Conservation (phyloP, 2,888 invertebrate species). For the Lochmaea crataegi region DNA sequence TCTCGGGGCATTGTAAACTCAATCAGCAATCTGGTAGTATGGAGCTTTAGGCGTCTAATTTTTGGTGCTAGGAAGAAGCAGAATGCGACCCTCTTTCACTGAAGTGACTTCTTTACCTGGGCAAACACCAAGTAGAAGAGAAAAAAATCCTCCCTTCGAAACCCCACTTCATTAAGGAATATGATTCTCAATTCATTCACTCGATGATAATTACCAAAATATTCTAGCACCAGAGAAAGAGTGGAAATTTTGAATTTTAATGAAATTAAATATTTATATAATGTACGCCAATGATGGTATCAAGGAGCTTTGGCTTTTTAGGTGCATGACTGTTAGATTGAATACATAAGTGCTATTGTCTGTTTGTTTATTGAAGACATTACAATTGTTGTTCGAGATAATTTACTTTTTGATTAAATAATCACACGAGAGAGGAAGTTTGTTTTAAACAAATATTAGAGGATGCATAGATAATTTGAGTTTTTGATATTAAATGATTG, state of each 20-base stretch:
- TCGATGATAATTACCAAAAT: too few species aligned
- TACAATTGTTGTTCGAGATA: constrained; percentile 24
- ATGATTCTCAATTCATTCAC: too few species aligned
- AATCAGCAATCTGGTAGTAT: too few species aligned
- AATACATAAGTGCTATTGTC: constrained; percentile 34
- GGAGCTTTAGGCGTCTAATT: too few species aligned
- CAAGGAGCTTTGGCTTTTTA: constrained; percentile 19
- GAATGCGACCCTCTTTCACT: too few species aligned
- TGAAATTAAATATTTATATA: not conserved
- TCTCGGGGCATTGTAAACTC: too few species aligned
- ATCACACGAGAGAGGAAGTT: constrained; percentile 33
- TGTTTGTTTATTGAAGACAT: constrained; percentile 35
- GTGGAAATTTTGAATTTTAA: not conserved
- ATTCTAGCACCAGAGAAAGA: not conserved
- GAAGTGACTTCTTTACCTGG: too few species aligned
- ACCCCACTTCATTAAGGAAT: too few species aligned
- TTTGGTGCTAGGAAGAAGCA: too few species aligned
- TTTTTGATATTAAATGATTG: not conserved
- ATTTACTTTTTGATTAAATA: constrained; percentile 39
- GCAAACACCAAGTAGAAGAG: too few species aligned
- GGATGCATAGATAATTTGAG: constrained; percentile 17
- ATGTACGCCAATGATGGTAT: constrained; percentile 18
- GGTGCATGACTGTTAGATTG: constrained; percentile 35
- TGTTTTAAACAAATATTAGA: constrained; percentile 32
- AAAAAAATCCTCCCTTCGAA: too few species aligned